Conservation (phyloP, 2,797 vertebrate genomes). For the Oreochromis grahami region DNA sequence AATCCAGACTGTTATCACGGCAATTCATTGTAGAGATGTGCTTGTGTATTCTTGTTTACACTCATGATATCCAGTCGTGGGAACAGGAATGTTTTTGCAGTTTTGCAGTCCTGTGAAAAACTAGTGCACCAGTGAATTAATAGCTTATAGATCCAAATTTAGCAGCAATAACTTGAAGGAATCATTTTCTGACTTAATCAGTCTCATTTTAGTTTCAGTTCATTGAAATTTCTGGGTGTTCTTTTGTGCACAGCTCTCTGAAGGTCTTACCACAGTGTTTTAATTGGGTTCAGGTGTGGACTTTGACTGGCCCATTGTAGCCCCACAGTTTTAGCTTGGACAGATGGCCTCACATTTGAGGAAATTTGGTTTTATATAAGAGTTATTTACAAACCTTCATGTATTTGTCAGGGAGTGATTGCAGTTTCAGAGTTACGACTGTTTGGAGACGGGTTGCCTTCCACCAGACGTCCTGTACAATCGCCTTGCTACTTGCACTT, state of each 20-base stretch:
- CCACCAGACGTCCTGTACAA: background rate
- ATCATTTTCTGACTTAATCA: background rate
- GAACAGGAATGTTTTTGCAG: background rate
- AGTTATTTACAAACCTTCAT: background rate
- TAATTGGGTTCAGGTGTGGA: background rate
- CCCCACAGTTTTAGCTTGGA: background rate
- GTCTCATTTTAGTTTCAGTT: background rate
- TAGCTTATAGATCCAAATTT: background rate
- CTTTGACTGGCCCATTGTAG: background rate
- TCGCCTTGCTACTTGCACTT: background rate
- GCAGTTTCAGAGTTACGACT: background rate
- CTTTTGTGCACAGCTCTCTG: background rate
- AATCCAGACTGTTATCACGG: background rate
- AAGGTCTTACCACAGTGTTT: background rate
- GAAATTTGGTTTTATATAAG: background rate
- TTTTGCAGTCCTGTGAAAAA: background rate
- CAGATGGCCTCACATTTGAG: background rate
- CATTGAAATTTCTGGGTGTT: background rate
- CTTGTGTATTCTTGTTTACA: background rate
- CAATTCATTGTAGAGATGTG: background rate
- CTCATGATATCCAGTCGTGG: background rate
- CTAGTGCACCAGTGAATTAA: background rate
- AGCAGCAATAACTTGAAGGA: background rate
- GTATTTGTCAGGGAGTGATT: background rate
- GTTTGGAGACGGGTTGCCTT: background rate